Evolutionary conservation across 2,888 invertebrate genomes (phyloP).

Genomic region (Mimas tiliae): DNA sequence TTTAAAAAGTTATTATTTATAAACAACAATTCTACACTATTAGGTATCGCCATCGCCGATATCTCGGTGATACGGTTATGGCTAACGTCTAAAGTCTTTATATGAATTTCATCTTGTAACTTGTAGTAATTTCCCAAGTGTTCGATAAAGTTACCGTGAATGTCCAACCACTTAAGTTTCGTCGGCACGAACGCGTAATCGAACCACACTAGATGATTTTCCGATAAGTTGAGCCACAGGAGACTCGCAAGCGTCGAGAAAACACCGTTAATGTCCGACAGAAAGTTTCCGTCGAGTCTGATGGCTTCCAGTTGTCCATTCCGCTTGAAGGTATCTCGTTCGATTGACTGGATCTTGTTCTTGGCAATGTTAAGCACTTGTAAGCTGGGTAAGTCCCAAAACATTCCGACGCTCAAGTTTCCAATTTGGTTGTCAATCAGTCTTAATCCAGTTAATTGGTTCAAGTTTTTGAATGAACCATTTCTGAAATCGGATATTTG

Average conservation of each 20-base stretch:
- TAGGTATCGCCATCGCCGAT: conserved; percentile 93
- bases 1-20: conserved; percentile 95
- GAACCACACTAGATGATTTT: conserved; percentile 96
- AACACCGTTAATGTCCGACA: conserved; percentile 95
- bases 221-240: conserved; percentile 94
- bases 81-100: conserved; percentile 94
- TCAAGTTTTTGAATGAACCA: conserved; percentile 93
- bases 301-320: conserved; percentile 94
- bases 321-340: conserved; percentile 92
- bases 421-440: conserved; percentile 96
- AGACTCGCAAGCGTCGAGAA: conserved; percentile 94
- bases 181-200: conserved; percentile 96
- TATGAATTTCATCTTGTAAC: conserved; percentile 91
- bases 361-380: conserved; percentile 95
- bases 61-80: conserved; percentile 94
- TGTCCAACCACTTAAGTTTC: conserved; percentile 95
- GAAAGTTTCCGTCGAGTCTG: conserved; percentile 93
- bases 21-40: conserved; percentile 94
- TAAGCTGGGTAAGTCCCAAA: conserved; percentile 92
- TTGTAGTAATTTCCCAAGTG: conserved; percentile 95
- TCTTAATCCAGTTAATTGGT: conserved; percentile 93
- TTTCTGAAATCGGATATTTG: conserved; percentile 93
- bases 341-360: conserved; percentile 94
- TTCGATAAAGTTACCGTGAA: conserved; percentile 95
- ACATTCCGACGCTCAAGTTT: conserved; percentile 93